phyloP scores from a whole-genome alignment of 1,140 invertebrate genomes.

The Homalodisca vitripennis region DNA sequence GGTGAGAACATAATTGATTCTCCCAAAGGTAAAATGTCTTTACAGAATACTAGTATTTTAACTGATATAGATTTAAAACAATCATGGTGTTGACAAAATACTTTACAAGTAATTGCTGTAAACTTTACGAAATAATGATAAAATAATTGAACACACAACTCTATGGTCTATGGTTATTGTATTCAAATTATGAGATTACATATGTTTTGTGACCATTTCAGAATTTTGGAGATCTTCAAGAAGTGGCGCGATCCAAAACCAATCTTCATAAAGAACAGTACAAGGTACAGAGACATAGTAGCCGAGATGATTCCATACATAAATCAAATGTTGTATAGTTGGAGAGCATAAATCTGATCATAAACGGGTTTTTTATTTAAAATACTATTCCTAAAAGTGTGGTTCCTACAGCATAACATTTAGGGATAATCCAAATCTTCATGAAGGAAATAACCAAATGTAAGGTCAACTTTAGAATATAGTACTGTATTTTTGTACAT shows the following conservation, averaged over 20 bases:
- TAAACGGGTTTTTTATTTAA: too few relatives aligned
- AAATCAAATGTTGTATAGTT: constrained; percentile 7
- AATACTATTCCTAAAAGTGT: too few relatives aligned
- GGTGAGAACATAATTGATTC: too few relatives aligned
- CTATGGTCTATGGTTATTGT: not conserved
- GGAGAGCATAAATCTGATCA: not conserved
- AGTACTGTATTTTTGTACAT: too few relatives aligned
- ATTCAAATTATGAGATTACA: not conserved
- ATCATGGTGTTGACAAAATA: not conserved
- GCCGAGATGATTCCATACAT: constrained; percentile 19
- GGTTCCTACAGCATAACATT: too few relatives aligned
- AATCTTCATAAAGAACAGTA: constrained; percentile 9
- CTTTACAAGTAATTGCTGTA: not conserved
- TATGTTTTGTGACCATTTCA: not conserved
- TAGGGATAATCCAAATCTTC: too few relatives aligned
- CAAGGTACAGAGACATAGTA: constrained; percentile 12
- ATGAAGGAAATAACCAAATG: too few relatives aligned
- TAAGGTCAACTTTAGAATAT: too few relatives aligned
- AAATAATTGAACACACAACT: not conserved
- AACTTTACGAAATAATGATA: not conserved
- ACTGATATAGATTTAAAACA: not conserved
- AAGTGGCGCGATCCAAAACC: not conserved
- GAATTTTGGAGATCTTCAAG: constrained; percentile 5
- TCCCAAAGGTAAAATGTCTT: too few relatives aligned
- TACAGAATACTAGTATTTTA: not conserved